phyloP scores from a whole-genome alignment of 1,140 invertebrate genomes.

The Drosophila navojoa region DNA sequence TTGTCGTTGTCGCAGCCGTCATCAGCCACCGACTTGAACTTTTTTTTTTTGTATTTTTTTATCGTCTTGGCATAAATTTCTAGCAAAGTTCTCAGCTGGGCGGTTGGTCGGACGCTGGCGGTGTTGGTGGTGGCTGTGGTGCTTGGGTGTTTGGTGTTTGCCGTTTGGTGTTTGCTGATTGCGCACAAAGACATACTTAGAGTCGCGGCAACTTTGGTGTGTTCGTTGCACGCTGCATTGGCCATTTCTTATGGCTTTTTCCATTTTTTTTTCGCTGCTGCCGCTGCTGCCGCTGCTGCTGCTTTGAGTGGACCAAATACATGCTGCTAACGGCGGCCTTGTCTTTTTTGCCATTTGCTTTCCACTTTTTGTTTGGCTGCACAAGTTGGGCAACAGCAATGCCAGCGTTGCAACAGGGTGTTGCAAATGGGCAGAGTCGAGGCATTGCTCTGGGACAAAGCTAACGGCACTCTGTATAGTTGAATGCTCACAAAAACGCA shows the following conservation, averaged over 20 bases:
- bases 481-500: slow-evolving; percentile 4
- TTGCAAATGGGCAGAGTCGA: neutral
- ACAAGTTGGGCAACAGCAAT: slow-evolving; percentile 13
- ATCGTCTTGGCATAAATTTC: slow-evolving; percentile 73
- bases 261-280: slow-evolving; percentile 32
- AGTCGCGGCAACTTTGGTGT: slow-evolving; percentile 65
- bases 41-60: slow-evolving; percentile 5
- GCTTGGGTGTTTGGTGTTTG: slow-evolving; percentile 20
- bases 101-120: slow-evolving; percentile 1
- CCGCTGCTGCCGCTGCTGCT: slow-evolving; percentile 17
- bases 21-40: slow-evolving; percentile 25
- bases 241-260: slow-evolving; percentile 64
- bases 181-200: slow-evolving; percentile 68
- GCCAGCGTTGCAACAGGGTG: slow-evolving; percentile 36
- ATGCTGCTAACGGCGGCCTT: slow-evolving; percentile 60
- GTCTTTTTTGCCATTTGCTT: slow-evolving; percentile 56
- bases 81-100: slow-evolving; percentile 40
- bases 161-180: slow-evolving; percentile 21
- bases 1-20: slow-evolving; percentile 7
- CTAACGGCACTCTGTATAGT: slow-evolving; percentile 24
- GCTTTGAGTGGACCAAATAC: slow-evolving; percentile 61
- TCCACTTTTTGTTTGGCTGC: slow-evolving; percentile 62
- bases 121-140: slow-evolving; percentile 22
- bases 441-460: neutral
- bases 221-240: slow-evolving; percentile 50